Evolutionary conservation across 2,797 vertebrate species (phyloP), one percentile per base, ranked within the genome.

Genomic region (Pempheris klunzingeri): DNA sequence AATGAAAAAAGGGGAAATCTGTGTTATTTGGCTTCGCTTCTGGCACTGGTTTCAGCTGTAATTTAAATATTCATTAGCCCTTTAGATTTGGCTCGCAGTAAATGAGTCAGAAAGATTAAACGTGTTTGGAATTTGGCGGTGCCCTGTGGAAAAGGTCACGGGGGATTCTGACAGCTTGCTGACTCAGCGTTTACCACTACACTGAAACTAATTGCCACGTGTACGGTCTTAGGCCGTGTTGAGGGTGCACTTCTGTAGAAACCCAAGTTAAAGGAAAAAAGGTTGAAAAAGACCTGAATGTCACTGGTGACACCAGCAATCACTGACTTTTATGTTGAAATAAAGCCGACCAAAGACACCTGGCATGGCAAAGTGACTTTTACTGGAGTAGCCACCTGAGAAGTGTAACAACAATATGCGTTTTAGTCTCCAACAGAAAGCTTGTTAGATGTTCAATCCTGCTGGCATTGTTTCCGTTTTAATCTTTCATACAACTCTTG

Each of bases 31-130:
- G 73, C 66, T 57, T 2, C 44, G 71, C 26, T 39, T 58, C 9
- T 34, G 36, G 7, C 24, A 20, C 28, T 32, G 58, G 57, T 61
- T 72, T 66, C 34, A 32, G 71, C 62, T 55, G 52, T 67, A 26
- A 77, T 80, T 85, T 53, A 58, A 83, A 85, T 74, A 77, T 77
- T 75, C 83, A 74, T 65, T 74, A 50, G 78, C 43, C 24, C 46
- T 86, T 78, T 32, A 64, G 55, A 61, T 88, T 83, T 79, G 74
- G 32, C 43, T 80, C 65, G 5, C 13, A 54, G 39, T 58, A 81
- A 91, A 90, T 87, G 80, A 89, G 78, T 88, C 88, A 80, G 80
- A 90, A 89, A 85, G 88, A 87, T 86, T 79, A 41, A 77, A 78
- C 82, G 82, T 64, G 77, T 69, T 70, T 79, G 62, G 50, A 24